Percentiles rank a stretch among this genome's conserved stretches.
These are phyloP conservation scores for Tanypteryx hageni DNA, from an alignment of 2,888 invertebrate genomes.

Conservation along the genomic window DNA sequence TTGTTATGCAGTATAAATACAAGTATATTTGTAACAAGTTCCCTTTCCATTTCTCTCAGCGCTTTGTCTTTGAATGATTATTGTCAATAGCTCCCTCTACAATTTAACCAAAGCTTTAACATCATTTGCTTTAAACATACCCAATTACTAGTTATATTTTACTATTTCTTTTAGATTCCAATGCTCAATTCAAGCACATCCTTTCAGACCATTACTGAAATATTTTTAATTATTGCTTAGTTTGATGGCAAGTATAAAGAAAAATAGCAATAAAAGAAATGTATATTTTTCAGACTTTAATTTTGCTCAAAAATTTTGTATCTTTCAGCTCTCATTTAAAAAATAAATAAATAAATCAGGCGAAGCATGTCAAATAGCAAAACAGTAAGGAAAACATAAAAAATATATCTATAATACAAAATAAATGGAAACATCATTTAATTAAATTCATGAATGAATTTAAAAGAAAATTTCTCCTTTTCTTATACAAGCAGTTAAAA, in stretches of 20 bases:
- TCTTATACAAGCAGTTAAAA: too few relatives aligned
- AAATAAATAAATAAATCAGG: too few relatives aligned
- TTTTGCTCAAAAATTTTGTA: not conserved
- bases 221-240: constrained; percentile 7
- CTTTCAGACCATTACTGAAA: not conserved
- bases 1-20: constrained; percentile 59
- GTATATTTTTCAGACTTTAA: not conserved
- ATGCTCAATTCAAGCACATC: not conserved
- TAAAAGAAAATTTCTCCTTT: too few relatives aligned
- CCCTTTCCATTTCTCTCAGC: constrained; percentile 58
- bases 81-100: constrained; percentile 62
- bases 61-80: constrained; percentile 55
- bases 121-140: not conserved
- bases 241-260: not conserved
- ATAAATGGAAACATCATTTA: too few relatives aligned
- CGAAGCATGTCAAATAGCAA: too few relatives aligned
- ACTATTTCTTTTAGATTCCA: not conserved
- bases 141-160: not conserved
- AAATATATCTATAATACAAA: too few relatives aligned
- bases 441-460: too few relatives aligned
- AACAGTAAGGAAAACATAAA: too few relatives aligned
- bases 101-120: constrained; percentile 48
- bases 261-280: not conserved
- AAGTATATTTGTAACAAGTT: constrained; percentile 52
- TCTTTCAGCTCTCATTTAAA: too few relatives aligned